A percentile compares a stretch with the other conserved stretches of the same genome.
phyloP scores from a whole-genome alignment of 64 coral and sea anemone species.

The Stichodactyla mertensii region DNA sequence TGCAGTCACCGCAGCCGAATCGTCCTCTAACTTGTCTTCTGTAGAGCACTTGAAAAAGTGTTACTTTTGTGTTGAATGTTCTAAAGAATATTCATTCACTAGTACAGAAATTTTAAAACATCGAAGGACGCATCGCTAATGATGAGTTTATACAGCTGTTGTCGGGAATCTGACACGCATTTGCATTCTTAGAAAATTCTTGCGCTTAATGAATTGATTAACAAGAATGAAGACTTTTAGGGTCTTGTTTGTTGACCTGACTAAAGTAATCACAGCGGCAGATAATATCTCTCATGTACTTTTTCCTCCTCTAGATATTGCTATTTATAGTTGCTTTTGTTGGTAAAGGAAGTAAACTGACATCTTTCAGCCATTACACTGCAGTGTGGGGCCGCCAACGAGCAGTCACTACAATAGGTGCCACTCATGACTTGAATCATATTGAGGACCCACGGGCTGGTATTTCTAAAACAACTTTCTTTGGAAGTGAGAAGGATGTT shows the following conservation, averaged over 20 bases:
- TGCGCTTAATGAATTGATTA: too few relatives aligned
- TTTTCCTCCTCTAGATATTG: not conserved
- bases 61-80: constrained; percentile 58
- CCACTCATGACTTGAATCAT: not conserved
- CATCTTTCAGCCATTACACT: not conserved
- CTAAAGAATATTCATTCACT: constrained; percentile 63
- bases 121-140: constrained; percentile 44
- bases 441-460: not conserved
- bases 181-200: too few relatives aligned
- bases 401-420: not conserved
- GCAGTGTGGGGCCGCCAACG: not conserved
- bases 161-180: not conserved
- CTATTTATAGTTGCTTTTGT: not conserved
- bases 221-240: too few relatives aligned
- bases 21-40: not conserved
- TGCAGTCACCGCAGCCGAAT: not conserved
- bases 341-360: not conserved
- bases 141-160: not conserved
- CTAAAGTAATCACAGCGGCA: not conserved
- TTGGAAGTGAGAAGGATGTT: not conserved
- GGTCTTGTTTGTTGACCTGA: not conserved
- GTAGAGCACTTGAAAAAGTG: constrained; percentile 44
- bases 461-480: not conserved
- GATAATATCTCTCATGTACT: not conserved
- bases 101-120: constrained; percentile 89